A percentile compares a stretch with the other conserved stretches of the same genome.
Conservation (phyloP, 1,140 invertebrate species). For the Zaprionus davidi region DNA sequence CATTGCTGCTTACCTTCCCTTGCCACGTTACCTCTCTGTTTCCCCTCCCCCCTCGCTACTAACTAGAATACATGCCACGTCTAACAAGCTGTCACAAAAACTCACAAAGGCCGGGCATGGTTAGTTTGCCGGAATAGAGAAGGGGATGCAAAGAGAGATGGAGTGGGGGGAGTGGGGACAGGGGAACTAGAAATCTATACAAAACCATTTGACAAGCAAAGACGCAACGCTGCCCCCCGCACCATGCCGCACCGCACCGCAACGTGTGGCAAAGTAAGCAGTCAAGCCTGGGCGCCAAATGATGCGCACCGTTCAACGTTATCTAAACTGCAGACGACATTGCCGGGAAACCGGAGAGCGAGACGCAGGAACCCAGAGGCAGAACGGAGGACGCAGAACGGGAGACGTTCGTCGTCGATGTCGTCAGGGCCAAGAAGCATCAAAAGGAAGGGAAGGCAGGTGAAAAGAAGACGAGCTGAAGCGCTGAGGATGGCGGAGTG, state of each 20-base stretch:
- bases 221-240: conserved; percentile 46
- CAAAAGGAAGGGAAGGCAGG: conserved; percentile 33
- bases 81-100: conserved; percentile 80
- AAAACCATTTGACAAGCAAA: conserved; percentile 76
- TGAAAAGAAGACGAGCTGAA: conserved; percentile 36
- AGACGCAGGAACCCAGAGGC: no score
- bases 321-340: conserved; percentile 72
- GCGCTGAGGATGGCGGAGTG: conserved; percentile 28
- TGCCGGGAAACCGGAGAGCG: neutral
- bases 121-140: conserved; percentile 28
- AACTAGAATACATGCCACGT: conserved; percentile 62
- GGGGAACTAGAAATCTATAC: conserved; percentile 65
- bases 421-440: conserved; percentile 25
- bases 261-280: conserved; percentile 71
- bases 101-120: conserved; percentile 40
- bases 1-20: conserved; percentile 19
- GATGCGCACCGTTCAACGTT: conserved; percentile 73
- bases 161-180: neutral
- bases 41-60: neutral
- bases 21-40: neutral
- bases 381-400: neutral
- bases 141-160: neutral
- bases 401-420: neutral
- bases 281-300: conserved; percentile 72
- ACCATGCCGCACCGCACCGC: neutral